Evolutionary conservation across 2,113 vertebrate species (phyloP), one percentile per base, ranked within the genome.

Genomic region (Numenius arquata): DNA sequence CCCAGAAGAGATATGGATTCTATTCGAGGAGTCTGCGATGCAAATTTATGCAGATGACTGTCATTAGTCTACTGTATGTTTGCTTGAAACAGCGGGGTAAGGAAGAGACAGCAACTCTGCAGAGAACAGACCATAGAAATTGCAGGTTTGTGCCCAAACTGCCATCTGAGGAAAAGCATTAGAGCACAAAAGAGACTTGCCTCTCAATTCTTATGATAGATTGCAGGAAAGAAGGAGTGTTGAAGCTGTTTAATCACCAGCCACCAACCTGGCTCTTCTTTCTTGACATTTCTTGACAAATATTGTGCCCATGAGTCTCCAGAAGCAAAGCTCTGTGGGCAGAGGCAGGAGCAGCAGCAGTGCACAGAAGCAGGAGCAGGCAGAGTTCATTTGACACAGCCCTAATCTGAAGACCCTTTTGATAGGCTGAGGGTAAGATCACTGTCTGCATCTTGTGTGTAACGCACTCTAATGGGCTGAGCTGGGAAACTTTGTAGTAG

Each of bases 11-110:
- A n/a, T 6, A 76, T 2, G 30, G 63, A 38, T 40, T 72, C 89
- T 50, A 6, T 21, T 81, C 58, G 7, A 81, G 85, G 82, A 74
- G 68, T 23, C 71, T 70, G 62, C 9, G 12, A 83, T 89, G 79
- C 62, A 89, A 62, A 84, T 95, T 88, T 74, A 58, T 96, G 86
- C 83, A 97, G 66, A 88, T 89, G 47, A 74, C 22, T 79, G 32
- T 62, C 71, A 94, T 94, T 58, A 91, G 26, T 13, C 18, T 72
- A 23, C 66, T 53, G 8, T 38, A 12, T 15, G 9, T 74, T 71
- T 27, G 58, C 48, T 59, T 75, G 75, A 73, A 84, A 19, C 25
- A 71, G 68, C 4, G 0, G 74, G 36, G 8, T 82, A 71, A 90
- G 47, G 38, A 63, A 71, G 12, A 79, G 81, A 20, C 63, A 71